A percentile compares a stretch with the other conserved stretches of the same genome.
These are phyloP conservation scores for Copidosoma floridanum DNA, from an alignment of 1,140 invertebrate species.

Conservation along the genomic window DNA sequence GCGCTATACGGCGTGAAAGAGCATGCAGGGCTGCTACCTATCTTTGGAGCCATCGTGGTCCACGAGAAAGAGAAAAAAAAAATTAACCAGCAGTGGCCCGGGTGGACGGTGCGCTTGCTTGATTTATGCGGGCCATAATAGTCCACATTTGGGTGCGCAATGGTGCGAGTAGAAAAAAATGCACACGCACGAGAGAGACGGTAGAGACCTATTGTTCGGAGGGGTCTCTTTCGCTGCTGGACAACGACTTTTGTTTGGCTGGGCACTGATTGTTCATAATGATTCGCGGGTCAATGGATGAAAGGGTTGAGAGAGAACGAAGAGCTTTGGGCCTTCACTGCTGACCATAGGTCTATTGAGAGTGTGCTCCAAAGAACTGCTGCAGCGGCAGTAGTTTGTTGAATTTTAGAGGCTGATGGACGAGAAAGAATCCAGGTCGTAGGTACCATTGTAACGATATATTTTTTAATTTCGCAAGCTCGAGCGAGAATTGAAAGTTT, in stretches of 20 bases:
- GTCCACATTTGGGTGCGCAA: conserved; percentile 1
- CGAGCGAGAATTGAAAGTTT: background rate
- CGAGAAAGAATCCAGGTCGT: background rate
- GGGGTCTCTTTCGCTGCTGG: background rate
- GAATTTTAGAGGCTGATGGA: conserved; percentile 2
- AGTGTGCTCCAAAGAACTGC: no score
- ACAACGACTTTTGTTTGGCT: background rate
- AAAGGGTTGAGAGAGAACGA: no score
- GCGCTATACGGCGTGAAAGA: no score
- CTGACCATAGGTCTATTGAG: no score
- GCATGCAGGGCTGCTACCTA: no score
- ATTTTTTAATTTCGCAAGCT: background rate
- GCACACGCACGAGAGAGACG: background rate
- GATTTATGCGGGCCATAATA: conserved; percentile 38
- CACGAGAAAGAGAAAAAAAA: no score
- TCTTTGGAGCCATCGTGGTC: no score
- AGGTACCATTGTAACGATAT: no score
- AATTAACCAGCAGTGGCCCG: conserved; percentile 5
- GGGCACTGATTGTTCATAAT: background rate
- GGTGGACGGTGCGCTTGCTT: conserved; percentile 13
- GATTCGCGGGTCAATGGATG: no score
- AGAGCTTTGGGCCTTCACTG: no score
- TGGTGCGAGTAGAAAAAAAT: background rate
- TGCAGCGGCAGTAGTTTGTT: no score
- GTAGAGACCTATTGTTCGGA: background rate